phyloP scores from a whole-genome alignment of 1,140 invertebrate genomes.

The Paraescarpia echinospica region DNA sequence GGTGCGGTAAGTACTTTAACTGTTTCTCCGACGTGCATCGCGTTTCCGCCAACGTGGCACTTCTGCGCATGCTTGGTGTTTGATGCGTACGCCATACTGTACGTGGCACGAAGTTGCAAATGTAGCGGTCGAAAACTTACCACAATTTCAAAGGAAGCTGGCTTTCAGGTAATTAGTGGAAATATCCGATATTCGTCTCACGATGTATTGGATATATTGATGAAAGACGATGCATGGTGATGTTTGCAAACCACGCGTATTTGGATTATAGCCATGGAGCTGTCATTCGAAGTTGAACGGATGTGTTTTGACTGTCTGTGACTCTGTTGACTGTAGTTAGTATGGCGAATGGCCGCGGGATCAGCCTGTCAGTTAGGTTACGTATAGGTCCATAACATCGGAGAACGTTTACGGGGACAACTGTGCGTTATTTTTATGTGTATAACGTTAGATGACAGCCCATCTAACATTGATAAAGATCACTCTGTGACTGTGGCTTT shows the following conservation, averaged over 20 bases:
- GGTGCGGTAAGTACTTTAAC: neutral
- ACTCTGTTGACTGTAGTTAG: neutral
- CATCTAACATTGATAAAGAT: neutral
- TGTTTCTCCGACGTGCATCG: neutral
- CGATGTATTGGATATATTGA: neutral
- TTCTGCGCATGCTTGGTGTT: neutral
- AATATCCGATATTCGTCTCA: neutral
- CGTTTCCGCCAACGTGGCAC: slow-evolving; percentile 2
- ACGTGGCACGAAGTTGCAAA: neutral
- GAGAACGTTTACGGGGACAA: neutral
- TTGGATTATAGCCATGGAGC: neutral
- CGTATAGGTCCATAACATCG: neutral
- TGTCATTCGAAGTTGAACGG: neutral
- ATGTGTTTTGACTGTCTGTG: neutral
- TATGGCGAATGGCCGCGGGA: neutral
- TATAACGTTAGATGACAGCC: neutral
- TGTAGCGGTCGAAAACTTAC: neutral
- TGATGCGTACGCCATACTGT: neutral
- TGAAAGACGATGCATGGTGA: neutral
- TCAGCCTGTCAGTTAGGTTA: neutral
- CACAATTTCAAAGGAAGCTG: slow-evolving; percentile 1
- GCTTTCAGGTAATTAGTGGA: neutral
- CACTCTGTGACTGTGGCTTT: neutral
- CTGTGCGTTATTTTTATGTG: neutral
- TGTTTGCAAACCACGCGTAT: neutral